Evolutionary conservation across 2,888 invertebrate species (phyloP).

Genomic region (Eilema griseolum): DNA sequence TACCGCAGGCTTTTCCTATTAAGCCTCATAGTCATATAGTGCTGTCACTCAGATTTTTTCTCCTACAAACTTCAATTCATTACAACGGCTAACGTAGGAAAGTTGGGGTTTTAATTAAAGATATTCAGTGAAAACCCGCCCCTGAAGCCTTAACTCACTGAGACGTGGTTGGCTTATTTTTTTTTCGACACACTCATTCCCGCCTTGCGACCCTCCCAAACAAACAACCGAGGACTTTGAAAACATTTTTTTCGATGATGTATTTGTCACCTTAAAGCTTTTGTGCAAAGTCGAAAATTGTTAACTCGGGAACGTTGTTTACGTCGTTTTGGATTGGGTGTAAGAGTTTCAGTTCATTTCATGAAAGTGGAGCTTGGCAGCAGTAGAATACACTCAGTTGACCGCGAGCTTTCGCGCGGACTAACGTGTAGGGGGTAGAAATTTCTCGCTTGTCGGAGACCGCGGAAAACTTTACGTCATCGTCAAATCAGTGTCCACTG

Average conservation of each 20-base stretch:
- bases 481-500: constrained; percentile 36
- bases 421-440: constrained; percentile 56
- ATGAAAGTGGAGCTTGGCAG: constrained; percentile 80
- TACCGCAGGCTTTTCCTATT: constrained; percentile 53
- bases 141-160: constrained; percentile 83
- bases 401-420: constrained; percentile 83
- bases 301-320: constrained; percentile 43
- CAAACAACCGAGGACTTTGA: constrained; percentile 84
- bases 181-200: constrained; percentile 85
- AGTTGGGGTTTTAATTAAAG: constrained; percentile 85
- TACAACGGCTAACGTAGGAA: constrained; percentile 68
- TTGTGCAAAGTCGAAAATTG: constrained; percentile 29
- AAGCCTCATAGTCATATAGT: constrained; percentile 46
- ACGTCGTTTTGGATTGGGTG: constrained; percentile 55
- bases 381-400: constrained; percentile 77
- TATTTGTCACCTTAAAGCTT: constrained; percentile 24
- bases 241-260: constrained; percentile 69
- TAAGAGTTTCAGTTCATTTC: constrained; percentile 82
- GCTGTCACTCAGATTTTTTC: constrained; percentile 60
- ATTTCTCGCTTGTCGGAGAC: constrained; percentile 32
- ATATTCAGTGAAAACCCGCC: constrained; percentile 83
- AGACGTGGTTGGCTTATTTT: constrained; percentile 87
- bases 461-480: constrained; percentile 78
- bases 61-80: constrained; percentile 76
- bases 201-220: constrained; percentile 87